Conservation (phyloP, 2,888 invertebrate species). For the Alsophila aescularia region DNA sequence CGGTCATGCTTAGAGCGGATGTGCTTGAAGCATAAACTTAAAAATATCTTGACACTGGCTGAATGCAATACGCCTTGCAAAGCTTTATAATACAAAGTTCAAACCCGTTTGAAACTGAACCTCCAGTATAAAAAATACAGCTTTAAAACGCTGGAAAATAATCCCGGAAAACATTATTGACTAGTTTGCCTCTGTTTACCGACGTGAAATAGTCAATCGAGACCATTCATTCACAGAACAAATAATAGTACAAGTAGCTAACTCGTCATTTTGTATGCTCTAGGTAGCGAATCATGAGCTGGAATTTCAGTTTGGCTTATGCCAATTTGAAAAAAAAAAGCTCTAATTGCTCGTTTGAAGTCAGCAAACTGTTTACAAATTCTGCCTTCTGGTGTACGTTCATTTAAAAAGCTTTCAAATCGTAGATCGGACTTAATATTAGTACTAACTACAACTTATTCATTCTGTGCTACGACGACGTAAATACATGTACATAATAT, state of each 20-base stretch:
- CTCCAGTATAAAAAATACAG: not conserved
- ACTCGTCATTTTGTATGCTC: not conserved
- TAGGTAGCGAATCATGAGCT: not conserved
- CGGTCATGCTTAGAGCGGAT: too few relatives aligned
- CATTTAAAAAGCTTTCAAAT: not conserved
- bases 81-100: too few relatives aligned
- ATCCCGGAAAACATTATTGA: not conserved
- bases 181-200: constrained; percentile 1
- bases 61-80: too few relatives aligned
- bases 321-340: not conserved
- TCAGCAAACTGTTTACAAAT: constrained; percentile 1
- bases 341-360: constrained; percentile 1
- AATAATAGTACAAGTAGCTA: too few relatives aligned
- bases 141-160: not conserved
- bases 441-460: too few relatives aligned
- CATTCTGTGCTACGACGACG: too few relatives aligned
- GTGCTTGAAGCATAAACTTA: too few relatives aligned
- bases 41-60: too few relatives aligned
- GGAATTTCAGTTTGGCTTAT: not conserved
- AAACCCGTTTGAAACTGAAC: too few relatives aligned
- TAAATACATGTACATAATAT: too few relatives aligned
- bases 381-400: not conserved
- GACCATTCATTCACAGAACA: too few relatives aligned
- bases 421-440: not conserved
- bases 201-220: constrained; percentile 5